Evolutionary conservation across 2,797 vertebrate species (phyloP).

Genomic region (Knipowitschia caucasica): DNA sequence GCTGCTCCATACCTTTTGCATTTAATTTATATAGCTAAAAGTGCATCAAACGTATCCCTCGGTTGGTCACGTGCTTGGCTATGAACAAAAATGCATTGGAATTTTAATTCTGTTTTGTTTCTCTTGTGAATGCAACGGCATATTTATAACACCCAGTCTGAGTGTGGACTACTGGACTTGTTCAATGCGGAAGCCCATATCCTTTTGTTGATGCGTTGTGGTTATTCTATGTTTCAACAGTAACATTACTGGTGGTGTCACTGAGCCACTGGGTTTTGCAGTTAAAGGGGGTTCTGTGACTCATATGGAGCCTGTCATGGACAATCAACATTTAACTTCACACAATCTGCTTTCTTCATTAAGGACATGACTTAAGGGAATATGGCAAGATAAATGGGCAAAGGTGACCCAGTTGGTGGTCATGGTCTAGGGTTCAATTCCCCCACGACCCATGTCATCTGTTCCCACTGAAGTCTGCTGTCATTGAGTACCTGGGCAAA

Average conservation of each 20-base stretch:
- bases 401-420: background rate
- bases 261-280: constrained; percentile 29
- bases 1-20: background rate
- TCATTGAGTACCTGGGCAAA: no score
- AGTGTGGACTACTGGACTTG: no score
- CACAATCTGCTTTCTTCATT: constrained; percentile 46
- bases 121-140: background rate
- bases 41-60: background rate
- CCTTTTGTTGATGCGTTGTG: background rate
- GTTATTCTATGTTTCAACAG: constrained; percentile 21
- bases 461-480: no score
- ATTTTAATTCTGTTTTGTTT: background rate
- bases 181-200: no score
- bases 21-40: background rate
- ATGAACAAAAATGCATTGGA: background rate
- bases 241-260: constrained; percentile 34
- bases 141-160: background rate
- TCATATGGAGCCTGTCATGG: constrained; percentile 71
- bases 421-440: no score
- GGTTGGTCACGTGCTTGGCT: background rate
- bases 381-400: background rate
- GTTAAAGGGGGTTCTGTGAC: constrained; percentile 52
- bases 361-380: constrained; percentile 17
- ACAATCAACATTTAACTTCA: constrained; percentile 69
- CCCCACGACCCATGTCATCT: no score